Evolutionary conservation across 2,113 vertebrate species (phyloP).

Genomic region (Ariopsis seemanni): DNA sequence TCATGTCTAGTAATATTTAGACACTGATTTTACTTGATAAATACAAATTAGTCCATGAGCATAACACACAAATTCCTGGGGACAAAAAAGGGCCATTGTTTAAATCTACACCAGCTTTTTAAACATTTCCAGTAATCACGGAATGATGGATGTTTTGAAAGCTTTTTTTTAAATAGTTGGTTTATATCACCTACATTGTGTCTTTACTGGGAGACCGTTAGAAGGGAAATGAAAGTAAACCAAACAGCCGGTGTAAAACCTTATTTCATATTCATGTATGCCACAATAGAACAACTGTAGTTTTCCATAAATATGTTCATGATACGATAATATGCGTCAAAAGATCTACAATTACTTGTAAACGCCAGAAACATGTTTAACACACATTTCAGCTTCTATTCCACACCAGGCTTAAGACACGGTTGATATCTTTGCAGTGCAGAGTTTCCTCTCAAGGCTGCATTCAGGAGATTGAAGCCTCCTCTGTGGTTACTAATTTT

Average conservation of each 20-base stretch:
- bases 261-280: background rate
- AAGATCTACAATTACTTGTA: background rate
- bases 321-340: background rate
- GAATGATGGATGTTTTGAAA: background rate
- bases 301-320: background rate
- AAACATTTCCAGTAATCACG: background rate
- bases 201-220: background rate
- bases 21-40: background rate
- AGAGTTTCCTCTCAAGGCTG: background rate
- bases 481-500: background rate
- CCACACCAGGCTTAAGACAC: background rate
- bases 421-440: background rate
- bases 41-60: background rate
- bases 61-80: background rate
- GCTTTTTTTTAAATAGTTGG: background rate
- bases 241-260: background rate
- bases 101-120: background rate
- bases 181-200: background rate
- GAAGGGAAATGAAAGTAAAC: background rate
- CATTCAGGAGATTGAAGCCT: background rate
- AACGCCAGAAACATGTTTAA: background rate
- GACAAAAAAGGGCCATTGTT: background rate
- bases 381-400: background rate
- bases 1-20: background rate
- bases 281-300: background rate